Conservation (phyloP, 2,797 vertebrate species). For the Myotis pilosus region DNA sequence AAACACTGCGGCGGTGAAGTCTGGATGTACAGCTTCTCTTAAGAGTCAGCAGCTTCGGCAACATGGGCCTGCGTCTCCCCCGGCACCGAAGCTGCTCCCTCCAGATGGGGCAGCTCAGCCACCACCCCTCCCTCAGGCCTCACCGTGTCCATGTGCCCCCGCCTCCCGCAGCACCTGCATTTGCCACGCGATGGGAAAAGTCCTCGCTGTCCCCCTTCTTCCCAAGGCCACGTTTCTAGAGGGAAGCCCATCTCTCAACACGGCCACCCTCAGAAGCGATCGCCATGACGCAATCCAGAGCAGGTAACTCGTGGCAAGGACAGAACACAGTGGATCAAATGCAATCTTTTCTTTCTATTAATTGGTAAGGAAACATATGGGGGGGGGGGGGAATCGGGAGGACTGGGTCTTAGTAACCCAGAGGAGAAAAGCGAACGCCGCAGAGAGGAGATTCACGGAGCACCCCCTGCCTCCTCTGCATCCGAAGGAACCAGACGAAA, state of each 20-base stretch:
- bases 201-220: background rate
- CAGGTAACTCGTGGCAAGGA: background rate
- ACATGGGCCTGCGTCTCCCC: background rate
- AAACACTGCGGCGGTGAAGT: background rate
- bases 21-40: background rate
- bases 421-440: fast-evolving
- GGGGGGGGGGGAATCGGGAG: background rate
- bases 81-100: background rate
- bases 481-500: background rate
- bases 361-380: background rate
- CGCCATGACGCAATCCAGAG: fast-evolving
- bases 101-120: background rate
- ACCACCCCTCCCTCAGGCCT: background rate
- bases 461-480: fast-evolving
- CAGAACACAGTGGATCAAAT: background rate
- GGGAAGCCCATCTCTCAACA: background rate
- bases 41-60: background rate
- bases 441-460: background rate
- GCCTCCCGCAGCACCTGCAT: background rate
- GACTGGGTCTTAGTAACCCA: background rate
- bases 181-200: background rate
- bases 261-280: background rate
- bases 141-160: fast-evolving
- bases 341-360: background rate
- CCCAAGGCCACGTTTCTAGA: background rate